Evolutionary conservation across 2,797 vertebrate species (phyloP), one percentile per base, ranked within the genome.

Genomic region (Pygocentrus nattereri): DNA sequence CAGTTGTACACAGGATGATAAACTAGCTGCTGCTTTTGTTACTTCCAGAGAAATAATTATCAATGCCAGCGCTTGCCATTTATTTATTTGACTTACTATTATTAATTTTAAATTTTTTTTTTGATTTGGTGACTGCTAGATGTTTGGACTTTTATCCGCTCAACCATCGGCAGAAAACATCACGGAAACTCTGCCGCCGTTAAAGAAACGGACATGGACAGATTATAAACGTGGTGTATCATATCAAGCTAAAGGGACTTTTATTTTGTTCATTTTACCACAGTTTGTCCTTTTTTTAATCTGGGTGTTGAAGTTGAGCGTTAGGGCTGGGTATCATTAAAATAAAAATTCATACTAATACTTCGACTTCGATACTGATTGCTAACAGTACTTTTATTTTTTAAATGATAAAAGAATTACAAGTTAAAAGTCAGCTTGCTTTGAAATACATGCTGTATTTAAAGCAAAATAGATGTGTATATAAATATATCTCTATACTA

Each of bases 11-110:
- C 88, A 89, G 88, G 86, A 61, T 23, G 58, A 61, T 27, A 85
- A 89, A 59, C 41, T 41, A 68, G 62, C 62, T 65, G 62, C 62
- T 89, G 88, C 91, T 89, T 86, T 84, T 88, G 82, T 88, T 88
- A 85, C 89, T 52, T 77, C 88, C 86, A 76, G 89, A 88, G 89
- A 89, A 64, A 79, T 85, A 88, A 52, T 85, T 87, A 90, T 85
- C 88, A 89, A 89, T 89, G 88, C 81, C 80, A 88, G 90, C 90
- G 87, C 88, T 92, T 88, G 84, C 90, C 0, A 15, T 89, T 86
- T 92, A 81, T 82, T 84, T 87, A 85, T 85, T 88, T 91, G 74
- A n/a, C 52, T 62, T 78, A 56, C 21, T 54, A 23, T 74, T 44
- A 27, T 38, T 49, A 30, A 56, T 56, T 69, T 56, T 19, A 21